A percentile compares a stretch with the other conserved stretches of the same genome.
Evolutionary conservation across 2,113 vertebrate species (phyloP).

Genomic region (Gnathonemus echidnorhynchus): DNA sequence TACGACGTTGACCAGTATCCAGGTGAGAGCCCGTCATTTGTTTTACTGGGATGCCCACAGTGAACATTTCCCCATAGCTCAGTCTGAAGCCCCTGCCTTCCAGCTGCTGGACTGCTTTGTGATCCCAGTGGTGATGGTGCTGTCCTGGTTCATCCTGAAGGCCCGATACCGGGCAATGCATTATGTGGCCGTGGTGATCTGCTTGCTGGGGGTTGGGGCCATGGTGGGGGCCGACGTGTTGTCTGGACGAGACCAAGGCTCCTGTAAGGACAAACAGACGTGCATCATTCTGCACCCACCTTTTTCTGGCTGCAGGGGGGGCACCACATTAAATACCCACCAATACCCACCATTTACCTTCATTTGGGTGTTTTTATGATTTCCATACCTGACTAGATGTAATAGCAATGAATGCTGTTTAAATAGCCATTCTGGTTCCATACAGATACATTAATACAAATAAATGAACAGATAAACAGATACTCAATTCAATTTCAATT

Average conservation of each 20-base stretch:
- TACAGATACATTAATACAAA: neutral
- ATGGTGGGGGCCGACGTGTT: constrained; percentile 93
- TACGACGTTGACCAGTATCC: constrained; percentile 88
- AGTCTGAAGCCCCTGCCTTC: constrained; percentile 14
- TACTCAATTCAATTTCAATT: neutral
- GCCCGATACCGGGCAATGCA: constrained; percentile 81
- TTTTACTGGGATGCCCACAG: neutral
- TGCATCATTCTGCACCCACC: neutral
- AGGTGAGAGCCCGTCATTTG: constrained; percentile 61
- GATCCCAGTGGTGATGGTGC: constrained; percentile 88
- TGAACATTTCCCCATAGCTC: neutral
- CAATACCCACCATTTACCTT: neutral
- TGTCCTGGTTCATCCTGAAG: constrained; percentile 83
- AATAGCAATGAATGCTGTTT: neutral
- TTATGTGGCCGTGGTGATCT: constrained; percentile 76
- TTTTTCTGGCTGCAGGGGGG: neutral
- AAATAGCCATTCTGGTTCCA: neutral
- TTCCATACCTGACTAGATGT: neutral
- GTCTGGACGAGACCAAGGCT: constrained; percentile 65
- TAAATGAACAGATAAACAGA: neutral
- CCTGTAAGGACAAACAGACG: constrained; percentile 55
- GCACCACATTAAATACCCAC: neutral
- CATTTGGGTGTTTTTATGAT: neutral
- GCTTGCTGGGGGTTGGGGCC: constrained; percentile 84
- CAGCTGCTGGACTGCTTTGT: constrained; percentile 94